These are phyloP conservation scores for Brachyalestes nurse DNA, from an alignment of 2,797 vertebrate species.

Conservation along the genomic window DNA sequence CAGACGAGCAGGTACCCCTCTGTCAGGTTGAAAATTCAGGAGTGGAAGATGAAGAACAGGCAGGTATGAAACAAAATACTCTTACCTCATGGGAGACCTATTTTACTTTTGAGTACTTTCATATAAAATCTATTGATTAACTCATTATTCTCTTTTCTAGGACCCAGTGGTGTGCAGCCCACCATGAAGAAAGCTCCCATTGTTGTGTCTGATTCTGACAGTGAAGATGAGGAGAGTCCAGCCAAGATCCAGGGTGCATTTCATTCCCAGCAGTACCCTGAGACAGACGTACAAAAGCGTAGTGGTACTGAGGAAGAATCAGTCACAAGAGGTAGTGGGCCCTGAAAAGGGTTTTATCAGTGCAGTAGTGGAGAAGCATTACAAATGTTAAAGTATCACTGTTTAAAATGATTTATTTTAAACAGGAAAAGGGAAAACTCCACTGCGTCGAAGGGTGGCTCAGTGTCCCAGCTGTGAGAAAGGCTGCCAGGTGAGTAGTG, in stretches of 20 bases:
- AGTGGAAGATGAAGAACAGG: slow-evolving; percentile 91
- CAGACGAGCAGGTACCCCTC: slow-evolving; percentile 68
- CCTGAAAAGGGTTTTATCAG: neutral
- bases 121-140: neutral
- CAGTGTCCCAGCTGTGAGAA: slow-evolving; percentile 89
- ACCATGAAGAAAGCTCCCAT: slow-evolving; percentile 82
- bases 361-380: neutral
- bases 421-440: slow-evolving; percentile 94
- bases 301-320: slow-evolving; percentile 59
- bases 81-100: neutral
- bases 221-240: slow-evolving; percentile 90
- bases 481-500: slow-evolving; percentile 97
- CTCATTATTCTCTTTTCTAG: slow-evolving; percentile 66
- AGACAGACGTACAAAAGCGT: slow-evolving; percentile 73
- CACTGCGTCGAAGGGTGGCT: slow-evolving; percentile 82
- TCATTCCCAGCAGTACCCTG: slow-evolving; percentile 70
- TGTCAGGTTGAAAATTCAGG: slow-evolving; percentile 72
- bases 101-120: neutral
- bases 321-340: slow-evolving; percentile 18
- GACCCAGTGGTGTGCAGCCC: slow-evolving; percentile 90
- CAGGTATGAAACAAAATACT: slow-evolving; percentile 77
- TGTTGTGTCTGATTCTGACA: slow-evolving; percentile 93
- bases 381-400: slow-evolving; percentile 1
- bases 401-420: slow-evolving; percentile 1
- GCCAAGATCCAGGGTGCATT: slow-evolving; percentile 60